Evolutionary conservation across 2,113 vertebrate genomes (phyloP).

Genomic region (Thermophis baileyi): DNA sequence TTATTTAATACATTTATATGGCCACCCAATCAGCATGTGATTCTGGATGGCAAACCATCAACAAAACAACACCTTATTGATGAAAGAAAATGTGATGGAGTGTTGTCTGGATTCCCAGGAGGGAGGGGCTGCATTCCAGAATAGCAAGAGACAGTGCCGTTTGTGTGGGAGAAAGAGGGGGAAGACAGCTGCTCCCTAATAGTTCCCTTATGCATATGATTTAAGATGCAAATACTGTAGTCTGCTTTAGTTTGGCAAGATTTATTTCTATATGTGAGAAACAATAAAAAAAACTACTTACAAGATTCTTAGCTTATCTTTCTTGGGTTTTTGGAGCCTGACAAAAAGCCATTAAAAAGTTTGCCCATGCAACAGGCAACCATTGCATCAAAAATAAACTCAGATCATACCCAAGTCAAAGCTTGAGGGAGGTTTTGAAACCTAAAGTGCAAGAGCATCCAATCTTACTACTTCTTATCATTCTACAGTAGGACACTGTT

Average conservation of each 20-base stretch:
- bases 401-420: background rate
- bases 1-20: background rate
- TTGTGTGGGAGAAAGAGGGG: background rate
- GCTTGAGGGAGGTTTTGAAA: background rate
- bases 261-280: too few relatives aligned
- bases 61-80: background rate
- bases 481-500: background rate
- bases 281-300: too few relatives aligned
- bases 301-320: background rate
- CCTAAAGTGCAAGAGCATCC: background rate
- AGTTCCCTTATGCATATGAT: background rate
- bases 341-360: background rate
- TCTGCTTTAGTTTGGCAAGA: background rate
- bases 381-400: background rate
- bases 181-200: background rate
- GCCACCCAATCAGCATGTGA: background rate
- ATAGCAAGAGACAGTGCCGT: background rate
- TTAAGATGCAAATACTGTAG: background rate
- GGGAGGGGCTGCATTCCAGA: background rate
- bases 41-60: background rate
- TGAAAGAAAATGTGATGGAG: background rate
- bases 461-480: background rate
- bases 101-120: background rate
- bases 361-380: background rate
- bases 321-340: background rate